Percentiles rank a stretch among this genome's conserved stretches.
These are phyloP conservation scores for Hippoglossus stenolepis DNA, from an alignment of 2,113 vertebrate genomes.

Conservation along the genomic window DNA sequence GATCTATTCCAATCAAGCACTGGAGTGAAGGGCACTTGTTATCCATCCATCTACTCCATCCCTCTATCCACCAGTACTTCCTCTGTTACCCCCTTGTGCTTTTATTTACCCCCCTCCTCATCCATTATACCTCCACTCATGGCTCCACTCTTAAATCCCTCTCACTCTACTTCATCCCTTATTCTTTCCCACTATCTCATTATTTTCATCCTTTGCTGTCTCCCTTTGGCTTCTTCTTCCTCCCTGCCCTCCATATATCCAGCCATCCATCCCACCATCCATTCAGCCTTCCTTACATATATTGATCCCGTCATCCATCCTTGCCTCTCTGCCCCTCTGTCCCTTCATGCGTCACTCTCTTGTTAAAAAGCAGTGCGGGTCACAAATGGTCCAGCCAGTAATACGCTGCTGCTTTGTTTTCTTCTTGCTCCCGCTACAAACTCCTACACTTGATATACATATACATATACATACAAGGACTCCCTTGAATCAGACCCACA, in stretches of 20 bases:
- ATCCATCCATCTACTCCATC: constrained; percentile 54
- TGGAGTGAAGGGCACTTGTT: constrained; percentile 66
- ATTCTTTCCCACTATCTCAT: constrained; percentile 32
- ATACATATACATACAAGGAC: constrained; percentile 13
- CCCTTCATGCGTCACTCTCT: constrained; percentile 46
- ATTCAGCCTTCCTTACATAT: constrained; percentile 55
- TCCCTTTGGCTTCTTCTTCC: constrained; percentile 6
- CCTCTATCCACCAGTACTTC: constrained; percentile 42
- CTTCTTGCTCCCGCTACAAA: constrained; percentile 32
- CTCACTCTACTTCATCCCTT: constrained; percentile 21
- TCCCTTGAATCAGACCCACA: constrained; percentile 1
- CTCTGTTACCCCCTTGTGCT: constrained; percentile 25
- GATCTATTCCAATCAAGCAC: constrained; percentile 66
- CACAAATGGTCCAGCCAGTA: constrained; percentile 38
- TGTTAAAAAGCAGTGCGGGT: constrained; percentile 57
- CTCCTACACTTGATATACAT: constrained; percentile 14
- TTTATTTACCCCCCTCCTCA: constrained; percentile 22
- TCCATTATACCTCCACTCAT: constrained; percentile 37
- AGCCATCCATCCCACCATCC: constrained; percentile 45
- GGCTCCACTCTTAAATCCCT: constrained; percentile 29
- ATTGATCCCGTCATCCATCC: constrained; percentile 55
- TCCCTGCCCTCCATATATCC: constrained; percentile 16
- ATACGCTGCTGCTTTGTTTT: constrained; percentile 47
- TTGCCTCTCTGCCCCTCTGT: constrained; percentile 10
- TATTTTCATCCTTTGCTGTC: constrained; percentile 42